Evolutionary conservation across 1,140 invertebrate genomes (phyloP).

Genomic region (Drosophila jambulina): DNA sequence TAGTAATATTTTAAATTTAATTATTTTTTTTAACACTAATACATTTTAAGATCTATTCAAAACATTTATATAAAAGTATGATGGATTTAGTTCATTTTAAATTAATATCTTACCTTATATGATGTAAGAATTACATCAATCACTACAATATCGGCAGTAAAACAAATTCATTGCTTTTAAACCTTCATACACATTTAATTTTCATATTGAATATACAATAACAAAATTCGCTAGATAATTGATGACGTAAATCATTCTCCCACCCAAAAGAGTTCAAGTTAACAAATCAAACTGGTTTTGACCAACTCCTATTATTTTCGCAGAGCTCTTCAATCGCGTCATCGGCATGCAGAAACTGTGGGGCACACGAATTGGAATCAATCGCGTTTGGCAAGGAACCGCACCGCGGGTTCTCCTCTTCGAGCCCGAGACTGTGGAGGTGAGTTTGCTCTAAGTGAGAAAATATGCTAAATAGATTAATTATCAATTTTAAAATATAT

Average conservation of each 20-base stretch:
- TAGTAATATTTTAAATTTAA: not conserved
- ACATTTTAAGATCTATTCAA: not conserved
- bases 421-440: slow-evolving; percentile 86
- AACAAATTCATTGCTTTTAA: not conserved
- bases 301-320: slow-evolving; percentile 28
- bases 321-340: slow-evolving; percentile 86
- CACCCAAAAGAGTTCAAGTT: slow-evolving; percentile 27
- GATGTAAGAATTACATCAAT: not conserved
- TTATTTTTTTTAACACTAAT: not conserved
- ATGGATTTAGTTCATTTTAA: slow-evolving; percentile 7
- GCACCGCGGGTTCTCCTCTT: slow-evolving; percentile 86
- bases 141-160: not conserved
- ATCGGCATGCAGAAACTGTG: slow-evolving; percentile 85
- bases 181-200: not conserved
- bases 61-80: not conserved
- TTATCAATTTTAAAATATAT: not conserved
- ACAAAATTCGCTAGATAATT: slow-evolving; percentile 19
- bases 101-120: slow-evolving; percentile 7
- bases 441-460: slow-evolving; percentile 35
- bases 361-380: slow-evolving; percentile 86
- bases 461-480: not conserved
- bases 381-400: slow-evolving; percentile 86
- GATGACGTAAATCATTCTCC: slow-evolving; percentile 59
- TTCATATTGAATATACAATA: not conserved
- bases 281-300: slow-evolving; percentile 55